Conservation (phyloP, 2,888 invertebrate genomes). For the Thumatha senex region DNA sequence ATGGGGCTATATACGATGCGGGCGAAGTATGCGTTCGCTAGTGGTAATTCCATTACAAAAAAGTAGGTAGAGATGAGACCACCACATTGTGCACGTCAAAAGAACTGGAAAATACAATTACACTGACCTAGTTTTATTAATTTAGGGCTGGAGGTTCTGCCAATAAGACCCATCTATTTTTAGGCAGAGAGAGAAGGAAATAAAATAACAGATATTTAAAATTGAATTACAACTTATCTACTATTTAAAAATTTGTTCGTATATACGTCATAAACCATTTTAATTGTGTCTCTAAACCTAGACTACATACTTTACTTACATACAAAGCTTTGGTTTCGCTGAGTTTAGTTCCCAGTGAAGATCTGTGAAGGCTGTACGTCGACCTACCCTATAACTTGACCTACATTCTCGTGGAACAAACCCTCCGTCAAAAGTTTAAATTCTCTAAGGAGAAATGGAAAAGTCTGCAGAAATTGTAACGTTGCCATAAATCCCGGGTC, state of each 20-base stretch:
- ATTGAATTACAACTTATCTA: too few species aligned
- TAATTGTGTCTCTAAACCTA: too few species aligned
- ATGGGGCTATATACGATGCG: not conserved
- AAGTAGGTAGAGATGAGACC: not conserved
- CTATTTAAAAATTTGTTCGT: too few species aligned
- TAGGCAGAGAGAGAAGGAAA: too few species aligned
- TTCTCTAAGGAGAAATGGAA: constrained; percentile 18
- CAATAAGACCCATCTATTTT: too few species aligned
- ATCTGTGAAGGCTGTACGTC: constrained; percentile 21
- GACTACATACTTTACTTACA: too few species aligned
- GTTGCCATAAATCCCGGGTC: too few species aligned
- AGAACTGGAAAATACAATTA: not conserved
- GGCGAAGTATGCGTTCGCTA: too few species aligned
- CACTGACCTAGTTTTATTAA: not conserved
- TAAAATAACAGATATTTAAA: too few species aligned
- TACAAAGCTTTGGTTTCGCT: not conserved
- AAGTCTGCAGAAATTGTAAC: constrained; percentile 5
- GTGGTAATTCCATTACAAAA: too few species aligned
- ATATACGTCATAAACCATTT: not conserved
- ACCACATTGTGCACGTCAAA: not conserved
- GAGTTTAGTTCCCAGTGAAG: constrained; percentile 35
- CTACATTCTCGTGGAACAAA: constrained; percentile 36
- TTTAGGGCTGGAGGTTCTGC: too few species aligned
- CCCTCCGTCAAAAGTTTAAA: constrained; percentile 25
- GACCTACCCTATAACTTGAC: constrained; percentile 34